A percentile compares a stretch with the other conserved stretches of the same genome.
Conservation (phyloP, 2,113 vertebrate species). For the Heptranchias perlo region DNA sequence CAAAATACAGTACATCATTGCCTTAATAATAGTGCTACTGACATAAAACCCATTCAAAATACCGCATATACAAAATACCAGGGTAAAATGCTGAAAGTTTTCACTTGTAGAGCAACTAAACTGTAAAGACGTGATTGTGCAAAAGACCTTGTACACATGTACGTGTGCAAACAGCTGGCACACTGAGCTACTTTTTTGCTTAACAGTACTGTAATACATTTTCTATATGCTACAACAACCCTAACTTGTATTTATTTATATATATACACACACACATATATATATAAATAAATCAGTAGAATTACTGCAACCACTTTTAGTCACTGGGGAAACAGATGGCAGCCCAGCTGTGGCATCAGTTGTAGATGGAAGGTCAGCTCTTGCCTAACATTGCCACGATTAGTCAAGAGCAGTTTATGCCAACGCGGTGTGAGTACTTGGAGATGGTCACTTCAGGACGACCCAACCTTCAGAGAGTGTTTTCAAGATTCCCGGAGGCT, state of each 20-base stretch:
- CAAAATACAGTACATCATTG: constrained; percentile 26
- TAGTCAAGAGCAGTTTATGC: not conserved
- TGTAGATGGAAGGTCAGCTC: not conserved
- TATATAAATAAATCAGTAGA: constrained; percentile 22
- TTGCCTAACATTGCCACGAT: not conserved
- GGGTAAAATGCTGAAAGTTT: not conserved
- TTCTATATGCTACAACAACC: not conserved
- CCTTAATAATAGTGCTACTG: not conserved
- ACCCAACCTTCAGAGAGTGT: not conserved
- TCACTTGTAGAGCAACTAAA: not conserved
- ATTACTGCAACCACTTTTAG: constrained; percentile 1
- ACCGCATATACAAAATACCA: constrained; percentile 35
- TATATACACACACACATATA: too few species aligned
- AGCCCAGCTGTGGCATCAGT: not conserved
- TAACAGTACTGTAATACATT: not conserved
- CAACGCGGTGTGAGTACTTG: not conserved
- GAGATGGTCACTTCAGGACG: not conserved
- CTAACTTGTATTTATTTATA: not conserved
- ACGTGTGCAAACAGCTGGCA: not conserved
- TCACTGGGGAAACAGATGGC: not conserved
- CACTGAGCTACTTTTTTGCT: not conserved
- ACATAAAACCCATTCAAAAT: constrained; percentile 23
- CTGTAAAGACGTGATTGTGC: not conserved
- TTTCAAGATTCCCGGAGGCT: constrained; percentile 2
- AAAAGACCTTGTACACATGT: not conserved